These are phyloP conservation scores for Echiichthys vipera DNA, from an alignment of 2,797 vertebrate genomes.

Conservation along the genomic window DNA sequence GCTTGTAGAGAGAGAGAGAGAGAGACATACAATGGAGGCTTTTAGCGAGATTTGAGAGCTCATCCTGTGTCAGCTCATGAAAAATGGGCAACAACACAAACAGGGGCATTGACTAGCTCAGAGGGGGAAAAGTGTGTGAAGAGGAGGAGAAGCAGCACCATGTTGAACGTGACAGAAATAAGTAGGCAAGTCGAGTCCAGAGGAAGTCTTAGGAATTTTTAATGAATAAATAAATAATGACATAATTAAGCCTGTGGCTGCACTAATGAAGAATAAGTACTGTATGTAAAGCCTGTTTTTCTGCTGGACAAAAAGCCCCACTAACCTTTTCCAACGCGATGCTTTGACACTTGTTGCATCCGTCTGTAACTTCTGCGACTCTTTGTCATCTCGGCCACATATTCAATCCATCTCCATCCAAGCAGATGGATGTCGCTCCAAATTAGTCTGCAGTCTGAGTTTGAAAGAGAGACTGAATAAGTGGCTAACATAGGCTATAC, in stretches of 20 bases:
- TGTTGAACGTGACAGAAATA: slow-evolving; percentile 73
- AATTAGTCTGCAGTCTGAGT: too few relatives aligned
- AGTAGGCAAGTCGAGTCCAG: slow-evolving; percentile 57
- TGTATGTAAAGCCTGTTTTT: background rate
- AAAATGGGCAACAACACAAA: slow-evolving; percentile 83
- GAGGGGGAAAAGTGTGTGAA: slow-evolving; percentile 27
- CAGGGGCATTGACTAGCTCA: slow-evolving; percentile 77
- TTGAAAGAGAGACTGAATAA: too few relatives aligned
- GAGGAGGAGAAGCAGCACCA: slow-evolving; percentile 69
- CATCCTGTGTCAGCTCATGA: slow-evolving; percentile 77
- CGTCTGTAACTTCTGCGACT: too few relatives aligned
- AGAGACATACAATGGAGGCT: slow-evolving; percentile 80
- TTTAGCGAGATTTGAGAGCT: slow-evolving; percentile 76
- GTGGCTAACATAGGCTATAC: too few relatives aligned
- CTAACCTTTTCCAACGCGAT: too few relatives aligned
- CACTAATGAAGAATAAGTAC: background rate
- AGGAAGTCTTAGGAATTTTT: too few relatives aligned
- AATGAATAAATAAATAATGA: too few relatives aligned
- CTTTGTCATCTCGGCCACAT: too few relatives aligned
- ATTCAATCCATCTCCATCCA: too few relatives aligned
- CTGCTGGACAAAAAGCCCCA: too few relatives aligned
- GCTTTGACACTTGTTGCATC: too few relatives aligned
- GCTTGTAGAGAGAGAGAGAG: slow-evolving; percentile 45
- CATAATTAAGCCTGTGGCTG: background rate
- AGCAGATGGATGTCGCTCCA: too few relatives aligned